Evolutionary conservation across 2,113 vertebrate genomes (phyloP), one percentile per base, ranked within the genome.

Genomic region (Epinephelus lanceolatus): DNA sequence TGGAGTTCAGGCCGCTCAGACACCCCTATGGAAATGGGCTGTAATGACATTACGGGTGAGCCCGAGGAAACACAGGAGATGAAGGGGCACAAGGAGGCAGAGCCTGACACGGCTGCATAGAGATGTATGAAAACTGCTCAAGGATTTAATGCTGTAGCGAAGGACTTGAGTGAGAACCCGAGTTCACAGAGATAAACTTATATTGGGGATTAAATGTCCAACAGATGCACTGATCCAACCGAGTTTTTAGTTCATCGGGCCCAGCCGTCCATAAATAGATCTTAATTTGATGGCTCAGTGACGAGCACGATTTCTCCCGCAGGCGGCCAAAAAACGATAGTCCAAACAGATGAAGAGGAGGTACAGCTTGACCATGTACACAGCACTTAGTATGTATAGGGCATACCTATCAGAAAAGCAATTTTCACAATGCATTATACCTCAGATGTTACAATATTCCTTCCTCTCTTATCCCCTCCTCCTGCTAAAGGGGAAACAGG

Each of bases 331-430:
- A 83, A 79, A 71, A 30, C 3, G 7, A 71, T 55, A 55, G 77
- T 56, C 61, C 49, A 73, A 70, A 68, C 80, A 83, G 86, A 91
- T 81, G 67, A 88, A 71, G 80, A 68, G 65, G 14, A 66, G 82
- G 72, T 51, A 65, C 71, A 81, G 80, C 70, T 15, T 79, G 78
- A 86, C 73, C 80, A 25, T 72, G 84, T 76, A 86, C 76, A 75
- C 76, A 73, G 51, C 87, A 88, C 77, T 91, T 90, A 71, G 86
- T 93, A 90, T 94, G 91, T 89, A 79, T 56, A 57, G 45, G 42
- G 86, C 81, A 80, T 71, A 82, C 73, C 80, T 91, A 87, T 93
- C 93, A 88, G 15, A 83, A 93, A 95, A 89, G 89, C 90, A 89
- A 90, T 95, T 93, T 93, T 90, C 90, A 82, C 86, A 90, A 83